Percentiles rank a stretch among this genome's conserved stretches.
phyloP scores from a whole-genome alignment of 1,140 invertebrate species.

The Bradysia coprophila region DNA sequence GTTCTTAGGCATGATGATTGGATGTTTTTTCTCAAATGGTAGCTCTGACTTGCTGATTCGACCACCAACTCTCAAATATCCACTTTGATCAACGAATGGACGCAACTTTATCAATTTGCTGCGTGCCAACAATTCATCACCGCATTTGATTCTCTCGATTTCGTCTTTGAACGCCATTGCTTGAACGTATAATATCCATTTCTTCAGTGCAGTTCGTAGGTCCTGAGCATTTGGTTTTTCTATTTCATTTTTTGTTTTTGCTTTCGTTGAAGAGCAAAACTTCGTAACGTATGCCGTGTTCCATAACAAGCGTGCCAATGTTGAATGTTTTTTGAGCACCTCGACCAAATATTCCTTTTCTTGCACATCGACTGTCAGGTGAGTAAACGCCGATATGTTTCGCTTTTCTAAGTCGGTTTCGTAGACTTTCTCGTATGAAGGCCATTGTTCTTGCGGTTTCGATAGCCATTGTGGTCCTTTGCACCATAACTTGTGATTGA shows the following conservation, averaged over 20 bases:
- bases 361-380: too few relatives aligned
- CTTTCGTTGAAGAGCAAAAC: not conserved
- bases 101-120: constrained; percentile 1
- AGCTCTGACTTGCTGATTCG: constrained; percentile 9
- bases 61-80: constrained; percentile 14
- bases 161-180: not conserved
- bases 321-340: not conserved
- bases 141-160: not conserved
- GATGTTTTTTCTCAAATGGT: constrained; percentile 9
- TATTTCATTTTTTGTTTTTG: not conserved
- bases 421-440: not conserved
- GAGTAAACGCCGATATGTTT: not conserved
- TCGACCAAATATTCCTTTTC: too few relatives aligned
- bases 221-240: not conserved
- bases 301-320: not conserved
- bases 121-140: not conserved
- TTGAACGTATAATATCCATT: not conserved
- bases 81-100: constrained; percentile 9
- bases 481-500: not conserved
- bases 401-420: not conserved
- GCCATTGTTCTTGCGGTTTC: not conserved
- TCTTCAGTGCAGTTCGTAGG: not conserved
- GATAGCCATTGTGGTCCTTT: not conserved
- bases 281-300: not conserved
- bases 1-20: constrained; percentile 9